These are phyloP conservation scores for Drosophila sp. DNA, from an alignment of 1,140 invertebrate genomes.

Conservation along the genomic window DNA sequence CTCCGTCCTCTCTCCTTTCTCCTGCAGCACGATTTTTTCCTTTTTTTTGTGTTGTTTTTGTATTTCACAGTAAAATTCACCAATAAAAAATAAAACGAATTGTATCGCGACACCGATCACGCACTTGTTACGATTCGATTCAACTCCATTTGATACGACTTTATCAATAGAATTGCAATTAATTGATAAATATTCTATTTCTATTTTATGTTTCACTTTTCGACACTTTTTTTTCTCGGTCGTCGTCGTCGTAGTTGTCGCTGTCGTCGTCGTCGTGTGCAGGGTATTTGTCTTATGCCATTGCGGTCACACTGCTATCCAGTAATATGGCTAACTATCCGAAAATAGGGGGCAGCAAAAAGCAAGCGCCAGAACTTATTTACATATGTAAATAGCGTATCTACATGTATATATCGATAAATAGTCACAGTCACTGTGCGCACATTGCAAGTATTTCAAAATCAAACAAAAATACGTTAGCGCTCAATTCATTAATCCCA, in stretches of 20 bases:
- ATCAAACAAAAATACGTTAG: background rate
- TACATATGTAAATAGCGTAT: background rate
- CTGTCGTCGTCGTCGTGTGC: background rate
- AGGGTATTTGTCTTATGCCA: constrained; percentile 6
- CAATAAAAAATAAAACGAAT: constrained; percentile 35
- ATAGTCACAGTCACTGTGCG: background rate
- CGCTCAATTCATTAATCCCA: no score
- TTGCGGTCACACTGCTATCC: constrained; percentile 1
- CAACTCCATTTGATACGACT: background rate
- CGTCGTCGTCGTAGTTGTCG: constrained; percentile 2
- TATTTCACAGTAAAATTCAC: constrained; percentile 14
- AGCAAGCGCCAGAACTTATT: background rate
- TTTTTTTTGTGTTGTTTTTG: constrained; percentile 4
- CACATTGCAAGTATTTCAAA: background rate
- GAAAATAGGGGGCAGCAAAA: background rate
- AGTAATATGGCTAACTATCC: background rate
- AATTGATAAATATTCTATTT: constrained; percentile 12
- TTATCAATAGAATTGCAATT: constrained; percentile 5
- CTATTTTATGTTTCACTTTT: constrained; percentile 13
- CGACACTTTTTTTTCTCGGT: background rate
- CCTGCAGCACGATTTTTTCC: constrained; percentile 8
- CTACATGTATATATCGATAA: background rate
- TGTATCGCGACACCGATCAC: constrained; percentile 15
- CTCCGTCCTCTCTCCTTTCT: constrained; percentile 12
- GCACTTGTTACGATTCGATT: constrained; percentile 5